A percentile compares a stretch with the other conserved stretches of the same genome.
Evolutionary conservation across 2,113 vertebrate genomes (phyloP).

Genomic region (Progne subis): DNA sequence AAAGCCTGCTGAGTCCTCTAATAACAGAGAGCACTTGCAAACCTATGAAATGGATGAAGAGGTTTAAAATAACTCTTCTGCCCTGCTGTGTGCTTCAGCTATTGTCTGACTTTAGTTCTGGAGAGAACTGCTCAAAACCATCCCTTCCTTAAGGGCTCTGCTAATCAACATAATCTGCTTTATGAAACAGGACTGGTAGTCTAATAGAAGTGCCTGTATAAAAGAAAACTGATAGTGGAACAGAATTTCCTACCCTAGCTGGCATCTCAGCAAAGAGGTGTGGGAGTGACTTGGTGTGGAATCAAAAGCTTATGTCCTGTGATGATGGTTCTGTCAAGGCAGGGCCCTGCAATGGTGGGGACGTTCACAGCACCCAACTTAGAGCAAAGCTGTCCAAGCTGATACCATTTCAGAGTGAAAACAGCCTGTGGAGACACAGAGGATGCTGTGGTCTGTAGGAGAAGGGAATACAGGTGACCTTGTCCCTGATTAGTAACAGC

Average conservation of each 20-base stretch:
- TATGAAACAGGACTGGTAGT: background rate
- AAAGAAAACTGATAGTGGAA: background rate
- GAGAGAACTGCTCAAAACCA: background rate
- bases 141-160: background rate
- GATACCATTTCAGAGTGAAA: background rate
- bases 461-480: background rate
- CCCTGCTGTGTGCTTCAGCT: background rate
- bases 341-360: background rate
- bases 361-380: accelerated
- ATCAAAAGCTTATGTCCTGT: background rate
- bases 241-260: background rate
- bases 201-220: background rate
- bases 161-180: conserved; percentile 29
- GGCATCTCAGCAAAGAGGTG: background rate
- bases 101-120: background rate
- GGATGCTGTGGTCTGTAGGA: background rate
- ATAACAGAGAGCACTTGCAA: background rate
- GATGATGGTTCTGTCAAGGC: background rate
- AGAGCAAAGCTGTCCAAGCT: background rate
- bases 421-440: background rate
- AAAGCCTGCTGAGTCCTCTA: background rate
- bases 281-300: background rate
- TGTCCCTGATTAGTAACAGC: too few relatives aligned
- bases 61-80: background rate
- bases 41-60: background rate